Conservation (phyloP, 2,797 vertebrate genomes). For the Neomorphus geoffroyi region DNA sequence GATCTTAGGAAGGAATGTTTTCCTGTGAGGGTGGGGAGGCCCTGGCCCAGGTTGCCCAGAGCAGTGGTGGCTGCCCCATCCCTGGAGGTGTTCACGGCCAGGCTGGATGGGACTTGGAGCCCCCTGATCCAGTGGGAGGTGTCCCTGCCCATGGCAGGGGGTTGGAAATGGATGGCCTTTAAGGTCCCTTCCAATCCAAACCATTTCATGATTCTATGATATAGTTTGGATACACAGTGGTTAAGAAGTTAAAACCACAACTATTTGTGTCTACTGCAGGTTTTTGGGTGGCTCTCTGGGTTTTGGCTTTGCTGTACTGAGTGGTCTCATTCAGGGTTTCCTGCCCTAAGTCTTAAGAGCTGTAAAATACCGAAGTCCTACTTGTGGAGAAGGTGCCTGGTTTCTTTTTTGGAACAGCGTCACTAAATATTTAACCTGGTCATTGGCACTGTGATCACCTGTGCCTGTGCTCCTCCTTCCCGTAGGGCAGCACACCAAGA, state of each 20-base stretch:
- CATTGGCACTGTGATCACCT: too few relatives aligned
- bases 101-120: too few relatives aligned
- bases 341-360: rapidly evolving
- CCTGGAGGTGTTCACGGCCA: too few relatives aligned
- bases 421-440: not conserved
- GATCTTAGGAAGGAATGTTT: too few relatives aligned
- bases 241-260: not conserved
- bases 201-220: too few relatives aligned
- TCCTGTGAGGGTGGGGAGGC: too few relatives aligned
- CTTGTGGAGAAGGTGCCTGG: rapidly evolving
- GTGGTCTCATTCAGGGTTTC: not conserved
- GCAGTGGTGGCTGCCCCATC: too few relatives aligned
- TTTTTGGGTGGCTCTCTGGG: not conserved
- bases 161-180: too few relatives aligned
- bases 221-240: rapidly evolving
- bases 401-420: rapidly evolving
- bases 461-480: not conserved
- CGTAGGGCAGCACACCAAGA: not conserved
- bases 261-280: not conserved
- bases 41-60: too few relatives aligned
- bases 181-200: too few relatives aligned
- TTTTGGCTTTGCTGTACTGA: not conserved
- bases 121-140: too few relatives aligned
- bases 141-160: too few relatives aligned
- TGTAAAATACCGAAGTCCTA: rapidly evolving